A percentile compares a stretch with the other conserved stretches of the same genome.
phyloP scores from a whole-genome alignment of 1,140 invertebrate genomes.

The Atta colombica region DNA sequence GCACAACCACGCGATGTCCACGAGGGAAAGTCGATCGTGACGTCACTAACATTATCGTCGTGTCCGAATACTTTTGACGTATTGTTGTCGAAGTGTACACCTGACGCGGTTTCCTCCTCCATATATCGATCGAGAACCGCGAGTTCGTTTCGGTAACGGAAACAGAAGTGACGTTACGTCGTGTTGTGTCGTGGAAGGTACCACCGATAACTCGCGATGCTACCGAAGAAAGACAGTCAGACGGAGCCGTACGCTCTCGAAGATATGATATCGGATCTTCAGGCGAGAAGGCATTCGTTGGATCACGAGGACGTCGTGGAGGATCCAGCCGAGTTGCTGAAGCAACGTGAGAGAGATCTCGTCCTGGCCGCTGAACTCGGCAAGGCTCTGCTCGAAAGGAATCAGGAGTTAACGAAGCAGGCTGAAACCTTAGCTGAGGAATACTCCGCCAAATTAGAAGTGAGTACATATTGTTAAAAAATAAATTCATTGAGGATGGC shows the following conservation, averaged over 20 bases:
- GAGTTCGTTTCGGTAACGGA: background rate
- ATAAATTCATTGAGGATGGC: too few relatives aligned
- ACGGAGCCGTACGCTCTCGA: constrained; percentile 88
- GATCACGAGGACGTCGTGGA: constrained; percentile 83
- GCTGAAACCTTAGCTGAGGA: constrained; percentile 95
- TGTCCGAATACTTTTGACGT: constrained; percentile 47
- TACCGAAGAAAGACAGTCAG: constrained; percentile 86
- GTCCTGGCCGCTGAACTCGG: constrained; percentile 97
- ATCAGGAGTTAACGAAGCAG: constrained; percentile 95
- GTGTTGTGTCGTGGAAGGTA: background rate
- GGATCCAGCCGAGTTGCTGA: constrained; percentile 94
- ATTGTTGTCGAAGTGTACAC: constrained; percentile 19
- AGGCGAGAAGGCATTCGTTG: constrained; percentile 79
- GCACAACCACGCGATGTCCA: background rate
- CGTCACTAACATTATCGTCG: constrained; percentile 16
- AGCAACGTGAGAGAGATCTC: constrained; percentile 97
- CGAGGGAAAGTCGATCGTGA: constrained; percentile 26
- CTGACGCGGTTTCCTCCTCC: background rate
- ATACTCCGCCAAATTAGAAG: constrained; percentile 97
- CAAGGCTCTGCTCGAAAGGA: constrained; percentile 97
- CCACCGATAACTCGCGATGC: constrained; percentile 79
- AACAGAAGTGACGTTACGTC: constrained; percentile 2
- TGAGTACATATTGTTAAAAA: constrained; percentile 86
- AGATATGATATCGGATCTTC: constrained; percentile 86
- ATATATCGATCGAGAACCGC: constrained; percentile 27